These are phyloP conservation scores for Casuarius casuarius DNA, from an alignment of 2,113 vertebrate genomes.

Conservation along the genomic window DNA sequence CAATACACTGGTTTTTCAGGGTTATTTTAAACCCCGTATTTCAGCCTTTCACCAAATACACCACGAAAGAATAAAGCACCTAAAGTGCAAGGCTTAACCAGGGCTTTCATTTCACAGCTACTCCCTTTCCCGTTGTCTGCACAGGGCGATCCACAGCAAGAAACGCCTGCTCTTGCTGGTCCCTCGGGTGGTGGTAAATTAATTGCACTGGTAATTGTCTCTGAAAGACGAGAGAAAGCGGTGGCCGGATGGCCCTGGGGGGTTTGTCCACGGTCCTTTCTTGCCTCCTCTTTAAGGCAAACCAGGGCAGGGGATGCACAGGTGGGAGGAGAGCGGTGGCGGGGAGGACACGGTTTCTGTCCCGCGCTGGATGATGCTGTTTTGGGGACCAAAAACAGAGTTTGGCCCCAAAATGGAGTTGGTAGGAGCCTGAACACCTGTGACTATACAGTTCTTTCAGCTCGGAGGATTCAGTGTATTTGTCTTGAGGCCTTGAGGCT, in stretches of 20 bases:
- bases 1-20: rapidly evolving
- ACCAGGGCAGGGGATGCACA: background rate
- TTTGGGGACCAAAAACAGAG: background rate
- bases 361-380: rapidly evolving
- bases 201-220: background rate
- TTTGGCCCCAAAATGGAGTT: background rate
- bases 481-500: background rate
- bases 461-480: background rate
- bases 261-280: background rate
- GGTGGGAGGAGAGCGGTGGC: background rate
- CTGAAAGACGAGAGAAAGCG: background rate
- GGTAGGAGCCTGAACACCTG: background rate
- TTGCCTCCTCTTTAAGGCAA: background rate
- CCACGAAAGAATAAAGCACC: background rate
- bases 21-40: no score
- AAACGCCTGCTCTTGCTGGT: rapidly evolving
- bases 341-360: no score
- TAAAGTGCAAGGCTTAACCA: background rate
- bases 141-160: background rate
- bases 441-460: background rate
- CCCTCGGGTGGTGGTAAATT: background rate
- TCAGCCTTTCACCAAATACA: background rate
- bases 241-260: background rate
- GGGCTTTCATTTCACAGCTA: background rate
- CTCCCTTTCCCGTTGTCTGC: background rate